Evolutionary conservation across 2,797 vertebrate genomes (phyloP).

Genomic region (Scyliorhinus canicula): DNA sequence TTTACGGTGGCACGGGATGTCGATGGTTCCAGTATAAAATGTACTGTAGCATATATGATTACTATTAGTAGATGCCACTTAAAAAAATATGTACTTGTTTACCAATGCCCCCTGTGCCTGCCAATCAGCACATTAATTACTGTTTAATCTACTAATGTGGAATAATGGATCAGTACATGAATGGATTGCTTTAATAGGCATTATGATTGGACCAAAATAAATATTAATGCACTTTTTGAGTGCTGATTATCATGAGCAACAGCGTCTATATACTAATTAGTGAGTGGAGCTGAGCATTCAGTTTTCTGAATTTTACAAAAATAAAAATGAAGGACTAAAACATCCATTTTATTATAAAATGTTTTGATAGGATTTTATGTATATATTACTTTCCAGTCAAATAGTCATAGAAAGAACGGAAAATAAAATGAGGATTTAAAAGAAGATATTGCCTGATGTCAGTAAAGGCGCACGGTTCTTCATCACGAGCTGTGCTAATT

Average conservation of each 20-base stretch:
- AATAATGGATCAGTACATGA: constrained; percentile 23
- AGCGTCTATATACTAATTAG: neutral
- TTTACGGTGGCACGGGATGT: neutral
- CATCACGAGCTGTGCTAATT: neutral
- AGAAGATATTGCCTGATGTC: neutral
- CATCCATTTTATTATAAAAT: neutral
- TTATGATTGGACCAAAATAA: constrained; percentile 1
- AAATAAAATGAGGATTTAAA: neutral
- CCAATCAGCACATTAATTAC: constrained; percentile 7
- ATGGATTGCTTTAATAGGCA: constrained; percentile 2
- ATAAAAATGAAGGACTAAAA: neutral
- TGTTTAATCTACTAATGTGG: constrained; percentile 20
- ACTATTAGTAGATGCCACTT: neutral
- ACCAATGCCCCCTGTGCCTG: neutral
- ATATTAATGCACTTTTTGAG: constrained; percentile 22
- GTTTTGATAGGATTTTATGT: neutral
- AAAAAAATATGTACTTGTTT: neutral
- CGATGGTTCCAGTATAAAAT: neutral
- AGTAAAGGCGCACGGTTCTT: neutral
- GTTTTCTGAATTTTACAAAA: neutral
- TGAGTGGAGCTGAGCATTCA: neutral
- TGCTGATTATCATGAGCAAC: constrained; percentile 5
- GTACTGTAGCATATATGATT: neutral
- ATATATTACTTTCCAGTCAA: neutral
- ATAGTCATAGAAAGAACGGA: neutral